These are phyloP conservation scores for Hoplodrina blanda DNA, from an alignment of 2,888 invertebrate genomes.

Conservation along the genomic window DNA sequence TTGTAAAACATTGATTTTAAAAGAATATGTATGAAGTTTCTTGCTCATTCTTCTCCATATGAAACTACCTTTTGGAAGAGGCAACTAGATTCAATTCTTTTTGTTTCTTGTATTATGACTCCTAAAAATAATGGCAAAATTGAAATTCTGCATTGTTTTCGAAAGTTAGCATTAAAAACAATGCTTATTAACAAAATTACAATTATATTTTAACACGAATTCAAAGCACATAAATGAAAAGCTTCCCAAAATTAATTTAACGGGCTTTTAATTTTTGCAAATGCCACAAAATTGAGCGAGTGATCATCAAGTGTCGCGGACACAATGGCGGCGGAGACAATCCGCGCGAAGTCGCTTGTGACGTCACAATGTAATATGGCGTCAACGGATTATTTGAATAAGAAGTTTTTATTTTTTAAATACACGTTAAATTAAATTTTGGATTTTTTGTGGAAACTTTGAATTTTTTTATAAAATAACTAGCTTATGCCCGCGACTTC, in stretches of 20 bases:
- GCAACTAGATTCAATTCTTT: too few relatives aligned
- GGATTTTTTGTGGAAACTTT: not conserved
- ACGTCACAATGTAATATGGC: conserved; percentile 32
- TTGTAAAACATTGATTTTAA: too few relatives aligned
- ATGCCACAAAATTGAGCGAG: conserved; percentile 32
- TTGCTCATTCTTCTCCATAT: too few relatives aligned
- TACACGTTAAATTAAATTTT: conserved; percentile 2
- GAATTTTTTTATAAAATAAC: too few relatives aligned
- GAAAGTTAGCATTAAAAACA: too few relatives aligned
- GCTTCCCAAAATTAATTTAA: conserved; percentile 25
- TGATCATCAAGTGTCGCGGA: conserved; percentile 32
- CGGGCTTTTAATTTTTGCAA: conserved; percentile 34
- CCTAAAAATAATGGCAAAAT: too few relatives aligned
- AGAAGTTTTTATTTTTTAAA: conserved; percentile 5
- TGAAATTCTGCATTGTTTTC: too few relatives aligned
- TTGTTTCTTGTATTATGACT: too few relatives aligned
- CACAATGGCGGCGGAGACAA: conserved; percentile 33
- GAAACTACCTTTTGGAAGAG: too few relatives aligned
- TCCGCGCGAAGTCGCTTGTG: conserved; percentile 22
- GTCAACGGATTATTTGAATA: conserved; percentile 22
- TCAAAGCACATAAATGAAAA: not conserved
- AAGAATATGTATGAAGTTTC: too few relatives aligned
- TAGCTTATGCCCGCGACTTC: too few relatives aligned
- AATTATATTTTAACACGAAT: not conserved
- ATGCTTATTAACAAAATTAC: not conserved